Evolutionary conservation across 2,888 invertebrate genomes (phyloP), one percentile per base, ranked within the genome.

Genomic region (Plagodis pulveraria): DNA sequence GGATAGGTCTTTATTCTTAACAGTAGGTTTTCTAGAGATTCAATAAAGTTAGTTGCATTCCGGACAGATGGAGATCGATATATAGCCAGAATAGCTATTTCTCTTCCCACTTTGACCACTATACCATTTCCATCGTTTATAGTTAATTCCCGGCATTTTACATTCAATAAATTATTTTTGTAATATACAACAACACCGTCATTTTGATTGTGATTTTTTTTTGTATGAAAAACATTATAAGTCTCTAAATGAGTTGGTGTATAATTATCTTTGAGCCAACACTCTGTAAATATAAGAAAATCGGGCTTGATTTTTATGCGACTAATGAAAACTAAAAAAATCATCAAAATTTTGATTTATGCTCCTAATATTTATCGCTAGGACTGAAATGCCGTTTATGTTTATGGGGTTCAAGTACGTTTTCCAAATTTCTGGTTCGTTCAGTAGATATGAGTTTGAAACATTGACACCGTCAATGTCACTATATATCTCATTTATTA

Each of bases 401-500:
- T 6, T 6, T 7, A 36, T 6, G 36, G 36, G 6, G 7, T 36
- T 36, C 36, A 36, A 6, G 36, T 36, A 36, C 36, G 7, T 36
- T 36, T 36, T 36, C 6, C 36, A 36, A 6, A 6, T 7, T 7
- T 42, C 12, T n/a, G 1, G 42, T 12, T 42, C 12, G 2, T 42
- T 42, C 6, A 42, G n/a, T 42, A 12, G 22, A 10, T 32, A 32
- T 8, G 33, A 32, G 9, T 45, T 45, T 5, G 45, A 32, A 33
- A 45, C 45, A 45, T 45, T 45, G 45, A 45, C 38, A 36, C 4
- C 12, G n/a, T 47, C 47, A 47, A 47, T 47, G 47, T 48, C 38
- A 8, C 2, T 11, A 8, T 22, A n/a, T 8, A 38, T 5, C 5
- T 48, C 33, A 0, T 36, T 35, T 6, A 48, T 38, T 36, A 12